Evolutionary conservation across 1,140 invertebrate species (phyloP).

Genomic region (Zaprionus ornatus): DNA sequence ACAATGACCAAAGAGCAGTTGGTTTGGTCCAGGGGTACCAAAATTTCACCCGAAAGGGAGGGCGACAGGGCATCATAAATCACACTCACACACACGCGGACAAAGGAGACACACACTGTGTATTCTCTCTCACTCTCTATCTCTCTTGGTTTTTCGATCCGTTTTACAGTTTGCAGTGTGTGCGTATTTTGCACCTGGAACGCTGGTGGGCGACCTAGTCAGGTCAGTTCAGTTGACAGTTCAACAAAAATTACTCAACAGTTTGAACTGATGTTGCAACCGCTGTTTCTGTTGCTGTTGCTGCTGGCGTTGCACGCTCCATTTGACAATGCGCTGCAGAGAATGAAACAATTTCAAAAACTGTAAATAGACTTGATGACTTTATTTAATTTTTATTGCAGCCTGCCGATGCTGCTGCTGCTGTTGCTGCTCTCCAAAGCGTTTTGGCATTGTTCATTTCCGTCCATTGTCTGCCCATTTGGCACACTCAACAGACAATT

Average conservation of each 20-base stretch:
- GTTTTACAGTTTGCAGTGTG: neutral
- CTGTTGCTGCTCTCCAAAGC: conserved; percentile 24
- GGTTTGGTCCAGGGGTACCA: conserved; percentile 14
- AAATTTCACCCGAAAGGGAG: conserved; percentile 36
- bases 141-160: neutral
- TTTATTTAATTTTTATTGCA: conserved; percentile 82
- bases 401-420: conserved; percentile 29
- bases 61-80: conserved; percentile 60
- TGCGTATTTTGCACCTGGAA: conserved; percentile 66
- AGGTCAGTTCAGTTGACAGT: conserved; percentile 33
- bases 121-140: neutral
- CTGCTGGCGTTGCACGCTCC: conserved; percentile 56
- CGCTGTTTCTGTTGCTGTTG: conserved; percentile 5
- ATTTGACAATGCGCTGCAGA: conserved; percentile 57
- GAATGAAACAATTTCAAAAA: conserved; percentile 71
- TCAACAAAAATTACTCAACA: conserved; percentile 72
- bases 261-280: conserved; percentile 20
- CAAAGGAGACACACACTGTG: conserved; percentile 2
- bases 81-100: conserved; percentile 30
- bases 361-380: conserved; percentile 76
- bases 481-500: conserved; percentile 50
- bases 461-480: conserved; percentile 55
- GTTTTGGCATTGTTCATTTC: conserved; percentile 40
- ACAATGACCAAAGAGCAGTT: conserved; percentile 55
- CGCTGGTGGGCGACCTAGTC: conserved; percentile 61